Conservation (phyloP, 2,797 vertebrate genomes). For the Aselliscus stoliczkanus region DNA sequence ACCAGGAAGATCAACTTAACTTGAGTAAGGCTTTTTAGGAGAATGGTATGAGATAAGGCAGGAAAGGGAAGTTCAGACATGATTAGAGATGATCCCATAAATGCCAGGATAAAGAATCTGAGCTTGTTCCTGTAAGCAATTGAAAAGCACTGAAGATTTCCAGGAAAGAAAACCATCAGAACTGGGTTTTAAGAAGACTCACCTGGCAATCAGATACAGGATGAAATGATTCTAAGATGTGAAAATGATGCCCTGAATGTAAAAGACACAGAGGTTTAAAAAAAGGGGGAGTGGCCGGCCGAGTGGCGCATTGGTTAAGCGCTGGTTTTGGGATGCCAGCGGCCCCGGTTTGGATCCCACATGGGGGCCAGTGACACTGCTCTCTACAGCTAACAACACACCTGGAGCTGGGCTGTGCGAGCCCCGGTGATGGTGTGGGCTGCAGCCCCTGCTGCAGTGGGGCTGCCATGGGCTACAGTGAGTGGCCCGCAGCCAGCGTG, state of each 20-base stretch:
- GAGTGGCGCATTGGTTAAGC: too few relatives aligned
- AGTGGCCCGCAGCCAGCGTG: too few relatives aligned
- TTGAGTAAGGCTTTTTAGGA: slow-evolving; percentile 23
- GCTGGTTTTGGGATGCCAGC: too few relatives aligned
- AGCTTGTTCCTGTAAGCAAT: not conserved
- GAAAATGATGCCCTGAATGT: not conserved
- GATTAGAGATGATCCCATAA: slow-evolving; percentile 29
- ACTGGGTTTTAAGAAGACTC: not conserved
- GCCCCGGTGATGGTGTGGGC: too few relatives aligned
- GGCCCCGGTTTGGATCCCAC: too few relatives aligned
- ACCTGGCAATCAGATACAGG: not conserved
- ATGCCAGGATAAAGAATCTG: not conserved
- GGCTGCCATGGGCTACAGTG: too few relatives aligned
- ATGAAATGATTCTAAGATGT: not conserved
- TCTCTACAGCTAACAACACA: too few relatives aligned
- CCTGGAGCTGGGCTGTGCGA: too few relatives aligned
- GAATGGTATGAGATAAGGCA: slow-evolving; percentile 58
- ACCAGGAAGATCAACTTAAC: slow-evolving; percentile 31
- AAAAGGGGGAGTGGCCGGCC: not conserved
- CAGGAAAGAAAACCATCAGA: not conserved
- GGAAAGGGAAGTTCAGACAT: slow-evolving; percentile 47
- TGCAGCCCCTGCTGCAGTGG: too few relatives aligned
- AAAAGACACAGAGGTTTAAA: not conserved
- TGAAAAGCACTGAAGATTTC: not conserved
- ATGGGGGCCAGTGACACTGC: too few relatives aligned